Base-by-base conservation (phyloP, 2,888 invertebrate species). In the Eudasyphora cyanicolor region DNA sequence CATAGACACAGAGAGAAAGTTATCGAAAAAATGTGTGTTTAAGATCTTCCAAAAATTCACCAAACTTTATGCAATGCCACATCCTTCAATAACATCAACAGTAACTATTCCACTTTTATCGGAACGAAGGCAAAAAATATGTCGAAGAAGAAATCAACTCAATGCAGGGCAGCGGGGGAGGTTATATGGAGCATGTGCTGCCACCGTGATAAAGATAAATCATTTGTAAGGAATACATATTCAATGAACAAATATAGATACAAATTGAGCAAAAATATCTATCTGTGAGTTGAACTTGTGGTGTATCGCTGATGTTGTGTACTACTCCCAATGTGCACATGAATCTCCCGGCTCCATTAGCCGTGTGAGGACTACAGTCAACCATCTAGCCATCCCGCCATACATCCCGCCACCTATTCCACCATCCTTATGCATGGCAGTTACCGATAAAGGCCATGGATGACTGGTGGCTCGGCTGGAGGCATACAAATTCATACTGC, bases 191-290 rank as follows among this genome's bases (percentile, higher is more conserved):
- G 12, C 57, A 57, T 57, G 57, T 24, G 42, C 49, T 17, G 17
- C 29, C 64, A 67, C 24, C 60, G 45, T 76, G 71, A 79, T 81
- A 79, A 45, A 84, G 84, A 84, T 84, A 84, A 84, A 84, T 84
- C 84, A 81, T 81, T 79, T 70, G 21, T 77, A 73, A 70, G 51
- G 51, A 80, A 81, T 79, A 79, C 73, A 81, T 79, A 81, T 84
- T 73, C 81, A 81, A 76, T 84, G 81, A 84, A 84, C 84, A 84
- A 84, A 84, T 84, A 84, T 76, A 81, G 84, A 84, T 84, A 84
- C 81, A 84, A 84, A 81, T 84, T 83, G 67, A 42, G 67, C 19
- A 42, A 24, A 38, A 42, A 67, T 67, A 67, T 38, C 67, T 60
- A 60, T 29, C 29, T 60, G 60, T 60, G 29, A 60, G 60, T 29